Conservation (phyloP, 2,113 vertebrate genomes). For the Leucoraja erinaceus region DNA sequence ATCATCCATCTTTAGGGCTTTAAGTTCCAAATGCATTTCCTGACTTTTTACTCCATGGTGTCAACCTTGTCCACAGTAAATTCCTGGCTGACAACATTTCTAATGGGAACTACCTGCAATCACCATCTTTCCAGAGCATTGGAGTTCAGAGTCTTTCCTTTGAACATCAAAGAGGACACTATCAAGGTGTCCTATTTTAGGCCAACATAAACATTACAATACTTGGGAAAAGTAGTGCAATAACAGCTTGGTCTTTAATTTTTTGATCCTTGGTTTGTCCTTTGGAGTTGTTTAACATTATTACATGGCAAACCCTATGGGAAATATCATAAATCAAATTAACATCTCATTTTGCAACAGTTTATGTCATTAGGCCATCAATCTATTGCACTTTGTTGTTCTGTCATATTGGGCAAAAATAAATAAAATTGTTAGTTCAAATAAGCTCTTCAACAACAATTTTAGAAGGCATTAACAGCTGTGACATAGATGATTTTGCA, state of each 20-base stretch:
- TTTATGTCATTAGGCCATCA: background rate
- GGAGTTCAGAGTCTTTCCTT: too few relatives aligned
- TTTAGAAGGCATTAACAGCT: background rate
- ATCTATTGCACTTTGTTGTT: background rate
- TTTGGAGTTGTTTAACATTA: too few relatives aligned
- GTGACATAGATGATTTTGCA: background rate
- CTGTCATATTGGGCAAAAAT: background rate
- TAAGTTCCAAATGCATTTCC: background rate
- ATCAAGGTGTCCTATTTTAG: too few relatives aligned
- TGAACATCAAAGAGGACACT: too few relatives aligned
- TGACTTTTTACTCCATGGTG: background rate
- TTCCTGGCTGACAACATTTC: background rate
- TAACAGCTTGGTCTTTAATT: background rate
- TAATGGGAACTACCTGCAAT: background rate
- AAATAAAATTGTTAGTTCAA: too few relatives aligned
- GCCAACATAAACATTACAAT: too few relatives aligned
- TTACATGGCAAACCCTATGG: too few relatives aligned
- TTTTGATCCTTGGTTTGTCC: background rate
- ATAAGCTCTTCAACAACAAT: background rate
- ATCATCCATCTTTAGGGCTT: background rate
- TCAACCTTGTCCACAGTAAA: background rate
- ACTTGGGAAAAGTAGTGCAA: background rate
- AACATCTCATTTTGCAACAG: background rate
- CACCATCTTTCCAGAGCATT: background rate
- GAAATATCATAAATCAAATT: background rate